Base-by-base conservation (phyloP, 2,113 vertebrate species). In the Psittacus erithacus region DNA sequence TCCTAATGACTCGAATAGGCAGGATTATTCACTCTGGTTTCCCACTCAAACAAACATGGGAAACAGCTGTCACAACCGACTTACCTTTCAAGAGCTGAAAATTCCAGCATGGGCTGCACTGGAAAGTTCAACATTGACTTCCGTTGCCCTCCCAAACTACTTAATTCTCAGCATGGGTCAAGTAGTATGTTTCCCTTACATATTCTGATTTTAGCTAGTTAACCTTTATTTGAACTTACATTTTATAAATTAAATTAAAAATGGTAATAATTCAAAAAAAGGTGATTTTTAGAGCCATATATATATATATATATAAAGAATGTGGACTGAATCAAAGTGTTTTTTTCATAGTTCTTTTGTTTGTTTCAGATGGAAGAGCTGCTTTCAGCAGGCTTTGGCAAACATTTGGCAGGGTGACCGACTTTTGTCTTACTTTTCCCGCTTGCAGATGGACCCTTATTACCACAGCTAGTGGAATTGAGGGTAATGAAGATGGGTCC, bases 41-140 rank as follows among this genome's bases (percentile, higher is more conserved):
- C 64, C 88, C 86, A 88, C 69, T 50, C 83, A 86, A 81, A 78
- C 50, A 95, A 95, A 86, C 4, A 74, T 8, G 22, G 91, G 94
- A 93, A 96, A 70, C 92, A 94, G 92, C 91, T 94, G 86, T 88
- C 86, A 92, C 60, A 94, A 64, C 73, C 16, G 7, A 86, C 63
- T 76, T 67, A 84, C 76, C 83, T 90, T 74, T 86, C 76, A 86
- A 75, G 77, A 84, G 76, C 0, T 84, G 65, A 43, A 81, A 93
- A 84, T 63, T 68, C 43, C 1, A 4, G 27, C 22, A 17, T 53
- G 44, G 73, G 31, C 59, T 82, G 49, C 20, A 28, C 41, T 68
- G 88, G 71, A 93, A 95, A 79, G 13, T 31, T 78, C 38, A 87
- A 44, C 3, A 1, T 0, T 76, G 77, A 71, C 33, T 89, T 91